phyloP scores from a whole-genome alignment of 2,797 vertebrate genomes.

The Columba guinea region DNA sequence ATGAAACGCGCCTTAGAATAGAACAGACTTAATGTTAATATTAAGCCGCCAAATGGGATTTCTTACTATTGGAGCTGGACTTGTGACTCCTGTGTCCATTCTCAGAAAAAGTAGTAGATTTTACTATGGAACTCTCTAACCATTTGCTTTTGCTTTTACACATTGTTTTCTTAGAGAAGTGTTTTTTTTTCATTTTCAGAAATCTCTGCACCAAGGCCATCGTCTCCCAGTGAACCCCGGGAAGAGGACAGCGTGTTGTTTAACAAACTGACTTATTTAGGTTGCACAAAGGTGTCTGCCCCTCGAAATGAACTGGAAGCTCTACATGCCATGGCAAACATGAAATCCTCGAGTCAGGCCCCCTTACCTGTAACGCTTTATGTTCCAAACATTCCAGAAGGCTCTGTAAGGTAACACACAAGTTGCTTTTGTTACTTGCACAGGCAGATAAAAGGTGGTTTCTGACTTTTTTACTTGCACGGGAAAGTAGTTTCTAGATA shows the following conservation, averaged over 20 bases:
- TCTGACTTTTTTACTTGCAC: neutral
- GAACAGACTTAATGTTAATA: neutral
- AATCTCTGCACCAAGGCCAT: conserved; percentile 62
- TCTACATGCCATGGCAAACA: conserved; percentile 87
- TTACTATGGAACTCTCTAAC: neutral
- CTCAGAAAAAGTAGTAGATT: neutral
- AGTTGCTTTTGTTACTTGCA: neutral
- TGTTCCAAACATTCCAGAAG: conserved; percentile 92
- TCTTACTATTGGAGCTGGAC: neutral
- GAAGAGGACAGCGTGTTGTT: conserved; percentile 97
- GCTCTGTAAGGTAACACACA: conserved; percentile 89
- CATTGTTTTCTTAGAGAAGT: no score
- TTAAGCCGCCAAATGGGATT: neutral
- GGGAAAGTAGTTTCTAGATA: neutral
- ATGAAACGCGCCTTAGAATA: neutral
- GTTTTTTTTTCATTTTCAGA: conserved; percentile 57
- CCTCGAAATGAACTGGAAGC: conserved; percentile 93
- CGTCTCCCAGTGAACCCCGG: conserved; percentile 59
- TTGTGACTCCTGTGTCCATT: neutral
- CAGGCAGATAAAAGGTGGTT: neutral
- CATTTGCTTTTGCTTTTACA: no score
- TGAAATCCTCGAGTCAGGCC: conserved; percentile 84
- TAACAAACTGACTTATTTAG: conserved; percentile 93
- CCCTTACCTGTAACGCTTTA: conserved; percentile 90
- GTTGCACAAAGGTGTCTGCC: conserved; percentile 92